These are phyloP conservation scores for Jacana jacana DNA, from an alignment of 2,113 vertebrate genomes.

Conservation along the genomic window DNA sequence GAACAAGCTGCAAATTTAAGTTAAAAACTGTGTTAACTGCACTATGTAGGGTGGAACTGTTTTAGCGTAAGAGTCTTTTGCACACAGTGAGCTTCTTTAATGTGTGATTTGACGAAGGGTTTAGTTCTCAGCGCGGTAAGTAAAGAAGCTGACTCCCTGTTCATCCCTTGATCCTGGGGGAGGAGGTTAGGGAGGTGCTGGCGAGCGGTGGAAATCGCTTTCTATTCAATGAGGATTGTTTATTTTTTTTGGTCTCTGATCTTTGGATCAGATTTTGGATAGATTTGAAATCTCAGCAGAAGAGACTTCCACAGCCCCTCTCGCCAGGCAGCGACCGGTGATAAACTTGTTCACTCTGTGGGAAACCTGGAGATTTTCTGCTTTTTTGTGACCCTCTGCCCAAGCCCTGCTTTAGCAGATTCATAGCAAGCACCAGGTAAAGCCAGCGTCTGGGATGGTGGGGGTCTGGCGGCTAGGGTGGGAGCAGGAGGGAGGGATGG, in stretches of 20 bases:
- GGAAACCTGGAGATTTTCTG: neutral
- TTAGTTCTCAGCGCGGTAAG: slow-evolving; percentile 46
- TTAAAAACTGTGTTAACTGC: slow-evolving; percentile 69
- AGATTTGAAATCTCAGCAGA: neutral
- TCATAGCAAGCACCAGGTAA: neutral
- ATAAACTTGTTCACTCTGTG: neutral
- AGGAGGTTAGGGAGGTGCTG: slow-evolving; percentile 12
- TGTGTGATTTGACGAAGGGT: slow-evolving; percentile 48
- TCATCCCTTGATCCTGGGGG: neutral
- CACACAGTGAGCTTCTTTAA: slow-evolving; percentile 59
- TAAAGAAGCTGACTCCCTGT: slow-evolving; percentile 43
- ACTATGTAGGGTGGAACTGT: slow-evolving; percentile 71
- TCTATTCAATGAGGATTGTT: neutral
- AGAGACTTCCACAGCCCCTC: neutral
- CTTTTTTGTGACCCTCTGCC: neutral
- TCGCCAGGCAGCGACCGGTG: neutral
- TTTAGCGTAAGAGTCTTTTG: slow-evolving; percentile 59
- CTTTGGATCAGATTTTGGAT: too few species aligned
- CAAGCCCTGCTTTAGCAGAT: neutral
- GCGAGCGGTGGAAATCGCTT: neutral
- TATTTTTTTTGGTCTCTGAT: neutral
- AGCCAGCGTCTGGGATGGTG: neutral
- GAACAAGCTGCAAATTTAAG: slow-evolving; percentile 64
- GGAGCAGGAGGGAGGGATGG: neutral
- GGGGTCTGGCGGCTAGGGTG: neutral